These are phyloP conservation scores for Diorhabda carinulata DNA, from an alignment of 1,140 invertebrate species.

Conservation along the genomic window DNA sequence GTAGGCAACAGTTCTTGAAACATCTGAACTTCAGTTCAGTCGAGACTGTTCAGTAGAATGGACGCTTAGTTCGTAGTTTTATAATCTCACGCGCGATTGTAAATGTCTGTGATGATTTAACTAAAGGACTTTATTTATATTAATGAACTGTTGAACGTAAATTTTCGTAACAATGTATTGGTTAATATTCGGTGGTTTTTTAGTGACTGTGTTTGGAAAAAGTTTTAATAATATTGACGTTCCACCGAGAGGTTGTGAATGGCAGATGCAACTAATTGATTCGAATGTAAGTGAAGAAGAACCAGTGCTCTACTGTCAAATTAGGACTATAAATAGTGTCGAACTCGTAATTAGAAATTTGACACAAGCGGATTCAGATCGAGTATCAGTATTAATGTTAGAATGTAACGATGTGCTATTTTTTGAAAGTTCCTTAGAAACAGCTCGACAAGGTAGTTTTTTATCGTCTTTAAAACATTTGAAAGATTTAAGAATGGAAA, in stretches of 20 bases:
- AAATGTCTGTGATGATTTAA: constrained; percentile 21
- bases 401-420: constrained; percentile 77
- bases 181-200: constrained; percentile 25
- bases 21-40: constrained; percentile 31
- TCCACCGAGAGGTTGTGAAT: constrained; percentile 63
- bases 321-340: constrained; percentile 68
- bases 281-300: constrained; percentile 51
- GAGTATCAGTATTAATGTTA: constrained; percentile 63
- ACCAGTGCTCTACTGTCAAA: constrained; percentile 60
- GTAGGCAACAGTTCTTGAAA: constrained; percentile 37
- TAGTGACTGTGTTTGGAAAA: constrained; percentile 33
- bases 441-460: constrained; percentile 57
- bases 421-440: constrained; percentile 69
- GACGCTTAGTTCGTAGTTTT: constrained; percentile 11
- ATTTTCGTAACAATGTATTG: constrained; percentile 16
- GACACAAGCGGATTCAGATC: constrained; percentile 59
- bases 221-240: constrained; percentile 49
- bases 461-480: constrained; percentile 63
- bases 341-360: constrained; percentile 66
- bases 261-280: constrained; percentile 57
- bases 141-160: background rate
- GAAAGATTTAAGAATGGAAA: constrained; percentile 67
- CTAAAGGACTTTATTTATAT: constrained; percentile 3
- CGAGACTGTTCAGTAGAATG: constrained; percentile 7
- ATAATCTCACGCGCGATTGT: constrained; percentile 7